Evolutionary conservation across 2,888 invertebrate genomes (phyloP), one percentile per base, ranked within the genome.

Genomic region (Gastracanthus pulcherrimus): DNA sequence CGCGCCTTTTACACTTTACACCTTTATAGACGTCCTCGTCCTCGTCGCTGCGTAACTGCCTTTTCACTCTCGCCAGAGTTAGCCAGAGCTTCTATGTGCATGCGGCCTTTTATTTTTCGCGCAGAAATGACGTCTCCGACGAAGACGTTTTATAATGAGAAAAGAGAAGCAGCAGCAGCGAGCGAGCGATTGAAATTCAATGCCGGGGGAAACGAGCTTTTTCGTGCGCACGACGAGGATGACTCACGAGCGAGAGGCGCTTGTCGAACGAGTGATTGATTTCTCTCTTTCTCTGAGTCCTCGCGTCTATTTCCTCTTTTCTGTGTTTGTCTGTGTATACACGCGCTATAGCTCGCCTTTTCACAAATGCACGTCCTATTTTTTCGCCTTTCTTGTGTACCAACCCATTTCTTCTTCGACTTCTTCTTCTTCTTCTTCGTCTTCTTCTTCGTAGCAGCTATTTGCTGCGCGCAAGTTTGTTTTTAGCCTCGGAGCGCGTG

Each of bases 1-100:
- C n/a, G n/a, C n/a, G n/a, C 60, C 51, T 64, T 76, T 80, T 66
- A 36, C 80, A 31, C 66, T 55, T 72, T 72, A 71, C 76, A 48
- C 70, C 70, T 36, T n/a, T 38, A 38, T 66, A 23, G 38, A 23
- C 26, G 23, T 38, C 41, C 7, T 66, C 55, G 26, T 55, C 55
- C 55, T 66, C 55, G 26, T 55, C 55, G 23, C 4, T 51, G 34
- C 29, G 41, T 66, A 69, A 69, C 51, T 69, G 48, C 48, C 26
- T 13, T 74, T 31, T 23, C 11, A 16, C 41, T 19, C 31, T n/a
- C 7, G 3, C 16, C n/a, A n/a, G n/a, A n/a, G n/a, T n/a, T n/a
- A n/a, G n/a, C n/a, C n/a, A n/a, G n/a, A n/a, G n/a, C n/a, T n/a
- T 7, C n/a, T 19, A 6, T 3, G n/a, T 31, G 16, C 19, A 3